Conservation (phyloP, 2,113 vertebrate genomes). For the Pica pica region DNA sequence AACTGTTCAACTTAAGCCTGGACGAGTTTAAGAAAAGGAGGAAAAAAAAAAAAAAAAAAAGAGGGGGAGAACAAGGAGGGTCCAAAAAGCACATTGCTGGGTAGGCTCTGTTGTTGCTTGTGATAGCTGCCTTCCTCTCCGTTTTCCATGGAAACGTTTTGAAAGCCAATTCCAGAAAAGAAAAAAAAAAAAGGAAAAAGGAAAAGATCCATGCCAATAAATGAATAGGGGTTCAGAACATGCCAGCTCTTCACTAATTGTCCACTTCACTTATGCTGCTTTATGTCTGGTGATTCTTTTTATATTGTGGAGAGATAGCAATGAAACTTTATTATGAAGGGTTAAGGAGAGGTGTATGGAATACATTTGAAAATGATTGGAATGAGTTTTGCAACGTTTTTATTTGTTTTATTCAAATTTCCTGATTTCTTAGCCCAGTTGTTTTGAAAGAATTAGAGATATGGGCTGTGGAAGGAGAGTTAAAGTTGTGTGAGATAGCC, state of each 20-base stretch:
- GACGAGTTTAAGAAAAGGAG: neutral
- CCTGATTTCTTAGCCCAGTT: neutral
- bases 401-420: neutral
- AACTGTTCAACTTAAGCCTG: conserved; percentile 61
- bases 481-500: neutral
- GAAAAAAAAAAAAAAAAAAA: neutral
- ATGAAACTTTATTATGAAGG: neutral
- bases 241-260: conserved; percentile 29
- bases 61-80: neutral
- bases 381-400: neutral
- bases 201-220: neutral
- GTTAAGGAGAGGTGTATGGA: neutral
- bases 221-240: conserved; percentile 33
- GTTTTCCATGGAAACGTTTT: conserved; percentile 54
- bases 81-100: conserved; percentile 26
- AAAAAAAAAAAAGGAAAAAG: neutral
- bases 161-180: conserved; percentile 14
- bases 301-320: neutral
- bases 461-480: neutral
- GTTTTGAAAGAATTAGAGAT: neutral
- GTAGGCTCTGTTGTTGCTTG: conserved; percentile 11
- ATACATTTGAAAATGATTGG: neutral
- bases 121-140: conserved; percentile 39
- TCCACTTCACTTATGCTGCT: conserved; percentile 23
- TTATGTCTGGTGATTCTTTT: neutral